Conservation (phyloP, 2,888 invertebrate species). For the Oasisia sp. region DNA sequence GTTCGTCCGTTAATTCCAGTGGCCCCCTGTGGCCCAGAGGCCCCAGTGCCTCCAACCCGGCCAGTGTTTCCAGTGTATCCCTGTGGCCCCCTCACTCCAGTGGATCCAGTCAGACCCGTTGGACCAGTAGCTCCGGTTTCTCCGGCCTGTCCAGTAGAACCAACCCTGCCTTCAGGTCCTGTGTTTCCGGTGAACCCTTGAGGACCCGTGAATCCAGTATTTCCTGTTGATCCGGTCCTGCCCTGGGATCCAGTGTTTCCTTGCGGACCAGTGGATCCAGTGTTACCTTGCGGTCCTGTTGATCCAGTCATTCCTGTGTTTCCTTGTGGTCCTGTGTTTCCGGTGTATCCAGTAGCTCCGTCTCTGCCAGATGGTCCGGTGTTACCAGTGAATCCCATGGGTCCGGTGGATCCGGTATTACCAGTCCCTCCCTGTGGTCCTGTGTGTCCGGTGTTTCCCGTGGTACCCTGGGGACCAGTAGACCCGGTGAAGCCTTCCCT, state of each 20-base stretch:
- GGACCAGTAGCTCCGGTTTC: constrained; percentile 17
- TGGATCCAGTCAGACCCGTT: background rate
- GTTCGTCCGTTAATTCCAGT: constrained; percentile 18
- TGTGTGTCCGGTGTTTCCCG: background rate
- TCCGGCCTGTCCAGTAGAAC: background rate
- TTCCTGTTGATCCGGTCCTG: background rate
- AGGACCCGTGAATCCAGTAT: background rate
- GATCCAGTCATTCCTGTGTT: constrained; percentile 19
- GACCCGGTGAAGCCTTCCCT: background rate
- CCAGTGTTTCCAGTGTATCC: constrained; percentile 9
- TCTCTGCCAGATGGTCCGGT: background rate
- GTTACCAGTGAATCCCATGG: constrained; percentile 17
- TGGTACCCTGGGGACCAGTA: constrained; percentile 13
- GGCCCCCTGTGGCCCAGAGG: background rate
- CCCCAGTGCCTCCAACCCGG: background rate
- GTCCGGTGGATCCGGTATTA: background rate
- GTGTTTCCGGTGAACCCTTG: background rate
- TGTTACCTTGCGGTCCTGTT: background rate
- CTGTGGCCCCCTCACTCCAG: background rate
- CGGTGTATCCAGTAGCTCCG: background rate
- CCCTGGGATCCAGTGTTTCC: constrained; percentile 1
- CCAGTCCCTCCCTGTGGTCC: constrained; percentile 1
- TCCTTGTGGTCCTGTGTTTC: constrained; percentile 19
- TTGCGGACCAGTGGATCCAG: constrained; percentile 13
- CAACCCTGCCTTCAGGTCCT: constrained; percentile 9